Base-by-base conservation (phyloP, 37 sponge, comb jelly and placozoan genomes). In the Petrosia ficiformis region DNA sequence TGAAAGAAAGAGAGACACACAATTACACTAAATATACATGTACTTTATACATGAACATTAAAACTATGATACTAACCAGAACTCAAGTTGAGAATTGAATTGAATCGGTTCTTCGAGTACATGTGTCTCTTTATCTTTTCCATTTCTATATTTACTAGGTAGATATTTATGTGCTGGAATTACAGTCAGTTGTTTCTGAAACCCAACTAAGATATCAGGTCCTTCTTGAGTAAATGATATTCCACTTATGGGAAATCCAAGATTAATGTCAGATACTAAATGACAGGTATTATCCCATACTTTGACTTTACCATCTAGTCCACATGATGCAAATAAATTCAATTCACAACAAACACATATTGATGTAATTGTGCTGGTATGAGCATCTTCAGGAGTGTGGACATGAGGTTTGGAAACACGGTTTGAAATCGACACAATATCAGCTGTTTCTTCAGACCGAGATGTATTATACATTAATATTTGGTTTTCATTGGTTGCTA, bases 291-390 rank as follows among this genome's bases (percentile, higher is more conserved):
- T 14, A 29, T 38, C 76, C 92, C 92, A 91, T 16, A 82, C 16
- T 60, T 91, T 90, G 28, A 90, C 67, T 26, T 33, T n/a, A 41
- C 85, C 85, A 41, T 90, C 90, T 0, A 11, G 34, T 30, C 76
- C 65, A 42, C 68, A 63, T 36, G 90, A 67, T 2, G 42, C 81
- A 72, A 90, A 81, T 2, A 90, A 57, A 14, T 57, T 29, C 34
- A 84, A 63, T 2, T 65, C 30, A 0, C 35, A 48, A 33, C 67
- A 71, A 21, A 57, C 11, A 26, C 32, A 6, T 1, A 90, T 77
- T 40, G 78, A 72, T 10, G 58, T 71, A 5, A 90, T 52, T 8
- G 44, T 43, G 14, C 52, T 71, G 0, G 44, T 77, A 44, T 90
- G 90, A 11, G 76, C 77, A 44, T 90, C 90, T 22, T 76, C 69